phyloP scores from a whole-genome alignment of 30 jellyfish, hydroid and myxozoan species.

The Hydractinia echinata region DNA sequence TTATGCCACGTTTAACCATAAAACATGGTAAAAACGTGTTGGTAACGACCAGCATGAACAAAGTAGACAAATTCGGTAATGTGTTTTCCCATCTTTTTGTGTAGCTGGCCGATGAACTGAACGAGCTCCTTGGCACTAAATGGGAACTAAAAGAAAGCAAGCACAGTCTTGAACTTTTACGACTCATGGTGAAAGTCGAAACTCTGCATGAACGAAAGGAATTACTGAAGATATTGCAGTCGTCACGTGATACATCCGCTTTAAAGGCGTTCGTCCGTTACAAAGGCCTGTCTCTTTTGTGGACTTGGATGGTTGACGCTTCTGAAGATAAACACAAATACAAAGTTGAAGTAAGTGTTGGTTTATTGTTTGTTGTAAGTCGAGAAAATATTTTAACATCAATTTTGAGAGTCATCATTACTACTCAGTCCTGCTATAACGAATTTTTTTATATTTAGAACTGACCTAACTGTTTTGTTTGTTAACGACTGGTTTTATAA shows the following conservation, averaged over 20 bases:
- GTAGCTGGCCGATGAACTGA: slow-evolving; percentile 78
- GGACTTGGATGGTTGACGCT: slow-evolving; percentile 99
- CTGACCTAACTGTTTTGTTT: too few relatives aligned
- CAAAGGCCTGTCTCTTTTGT: slow-evolving; percentile 79
- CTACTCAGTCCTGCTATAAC: too few relatives aligned
- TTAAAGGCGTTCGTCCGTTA: slow-evolving; percentile 80
- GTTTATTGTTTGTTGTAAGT: neutral
- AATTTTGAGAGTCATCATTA: too few relatives aligned
- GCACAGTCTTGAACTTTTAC: slow-evolving; percentile 63
- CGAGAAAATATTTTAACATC: neutral
- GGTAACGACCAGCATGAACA: too few relatives aligned
- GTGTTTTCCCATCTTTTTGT: neutral
- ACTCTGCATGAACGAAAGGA: slow-evolving; percentile 51
- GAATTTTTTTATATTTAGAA: too few relatives aligned
- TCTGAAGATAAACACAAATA: slow-evolving; percentile 45
- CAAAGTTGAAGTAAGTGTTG: slow-evolving; percentile 57
- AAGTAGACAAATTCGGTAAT: too few relatives aligned
- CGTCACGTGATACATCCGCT: slow-evolving; percentile 60
- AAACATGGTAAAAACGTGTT: too few relatives aligned
- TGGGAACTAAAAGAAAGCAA: slow-evolving; percentile 36
- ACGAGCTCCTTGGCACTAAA: slow-evolving; percentile 62
- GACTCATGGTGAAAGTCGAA: slow-evolving; percentile 85
- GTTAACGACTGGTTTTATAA: too few relatives aligned
- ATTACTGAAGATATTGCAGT: slow-evolving; percentile 56
- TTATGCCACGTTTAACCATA: too few relatives aligned